Evolutionary conservation across 2,888 invertebrate species (phyloP), one percentile per base, ranked within the genome.

Genomic region (Dicyrtoma fusca): DNA sequence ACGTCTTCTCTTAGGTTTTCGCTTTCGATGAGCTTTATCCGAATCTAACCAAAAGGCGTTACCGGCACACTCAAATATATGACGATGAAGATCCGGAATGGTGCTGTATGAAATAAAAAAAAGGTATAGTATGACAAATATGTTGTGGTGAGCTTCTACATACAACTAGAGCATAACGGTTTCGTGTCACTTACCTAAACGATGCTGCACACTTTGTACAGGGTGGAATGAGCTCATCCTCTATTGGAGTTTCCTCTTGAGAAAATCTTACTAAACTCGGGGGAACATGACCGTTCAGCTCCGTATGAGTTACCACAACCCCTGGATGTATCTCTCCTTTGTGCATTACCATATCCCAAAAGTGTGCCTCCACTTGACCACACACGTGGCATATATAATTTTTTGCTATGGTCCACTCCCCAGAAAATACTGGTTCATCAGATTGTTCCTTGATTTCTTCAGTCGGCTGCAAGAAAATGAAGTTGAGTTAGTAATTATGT

Each of bases 41-140:
- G 74, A 74, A 19, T 77, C 76, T 47, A 80, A 61, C 76, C 77
- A 74, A 21, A 73, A 64, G 23, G 75, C 70, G 63, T 79, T 78
- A 49, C 80, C 80, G 44, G 79, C 78, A 75, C 80, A 80, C 49
- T 80, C 80, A 69, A 80, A 80, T 23, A 80, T 77, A 65, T 80
- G 80, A 10, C 77, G 76, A 69, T 80, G 80, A 49, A 80, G 78
- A 55, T 80, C 80, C 23, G 74, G 26, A 45, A 71, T 76, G 8
- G 55, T 51, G 21, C 72, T 77, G 49, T 23, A 61, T 63, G 19
- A 62, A n/a, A n/a, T n/a, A n/a, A n/a, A n/a, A n/a, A n/a, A n/a
- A n/a, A n/a, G n/a, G n/a, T n/a, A n/a, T n/a, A n/a, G n/a, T n/a
- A n/a, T n/a, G n/a, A n/a, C n/a, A n/a, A n/a, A n/a, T n/a, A n/a